phyloP scores from a whole-genome alignment of 2,797 vertebrate genomes.

The Xerus rutilus region DNA sequence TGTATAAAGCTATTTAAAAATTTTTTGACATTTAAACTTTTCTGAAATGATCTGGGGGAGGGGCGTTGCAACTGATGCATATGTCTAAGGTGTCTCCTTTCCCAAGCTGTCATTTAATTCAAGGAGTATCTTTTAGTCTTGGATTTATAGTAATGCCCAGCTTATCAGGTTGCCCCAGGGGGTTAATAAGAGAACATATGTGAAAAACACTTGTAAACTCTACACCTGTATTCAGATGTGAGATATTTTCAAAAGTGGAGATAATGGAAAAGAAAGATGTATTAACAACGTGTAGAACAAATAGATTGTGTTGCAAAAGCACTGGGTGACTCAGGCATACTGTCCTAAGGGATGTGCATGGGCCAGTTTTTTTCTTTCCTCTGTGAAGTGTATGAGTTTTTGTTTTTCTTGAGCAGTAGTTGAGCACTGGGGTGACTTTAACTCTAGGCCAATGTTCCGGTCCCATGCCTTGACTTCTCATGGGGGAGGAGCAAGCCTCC shows the following conservation, averaged over 20 bases:
- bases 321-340: not conserved
- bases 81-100: no score
- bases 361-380: not conserved
- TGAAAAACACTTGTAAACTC: not conserved
- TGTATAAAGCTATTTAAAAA: no score
- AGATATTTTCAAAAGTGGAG: not conserved
- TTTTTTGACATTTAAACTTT: no score
- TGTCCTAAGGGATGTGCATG: not conserved
- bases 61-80: no score
- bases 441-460: not conserved
- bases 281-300: not conserved
- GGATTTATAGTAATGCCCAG: no score
- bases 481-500: not conserved
- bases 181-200: no score
- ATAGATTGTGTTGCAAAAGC: not conserved
- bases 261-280: not conserved
- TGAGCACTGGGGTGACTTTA: not conserved
- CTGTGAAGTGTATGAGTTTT: not conserved
- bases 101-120: no score
- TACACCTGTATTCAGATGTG: not conserved
- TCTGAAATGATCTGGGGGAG: no score
- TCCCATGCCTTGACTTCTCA: not conserved
- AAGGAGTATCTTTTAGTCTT: no score
- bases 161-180: no score
- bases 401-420: not conserved